phyloP scores from a whole-genome alignment of 2,888 invertebrate genomes.

The Pristionchus arcanus region DNA sequence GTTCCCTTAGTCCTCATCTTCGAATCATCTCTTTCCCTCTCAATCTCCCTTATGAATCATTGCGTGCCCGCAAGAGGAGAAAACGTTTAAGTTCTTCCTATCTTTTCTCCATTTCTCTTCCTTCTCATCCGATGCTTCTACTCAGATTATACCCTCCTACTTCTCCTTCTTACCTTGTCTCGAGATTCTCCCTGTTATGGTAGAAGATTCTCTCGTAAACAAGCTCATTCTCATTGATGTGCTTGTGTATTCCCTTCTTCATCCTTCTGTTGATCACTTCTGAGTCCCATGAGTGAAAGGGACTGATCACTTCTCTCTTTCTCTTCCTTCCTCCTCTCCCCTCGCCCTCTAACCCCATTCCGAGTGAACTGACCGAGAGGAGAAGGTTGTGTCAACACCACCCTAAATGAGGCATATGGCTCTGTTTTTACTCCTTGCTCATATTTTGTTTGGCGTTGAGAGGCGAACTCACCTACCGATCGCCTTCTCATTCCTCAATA shows the following conservation, averaged over 20 bases:
- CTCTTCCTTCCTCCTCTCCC: background rate
- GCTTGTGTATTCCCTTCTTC: constrained; percentile 20
- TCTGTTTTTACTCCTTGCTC: background rate
- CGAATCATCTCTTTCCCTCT: background rate
- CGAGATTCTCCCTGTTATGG: background rate
- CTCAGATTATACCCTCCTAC: background rate
- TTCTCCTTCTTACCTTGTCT: background rate
- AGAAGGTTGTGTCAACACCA: background rate
- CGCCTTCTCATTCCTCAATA: background rate
- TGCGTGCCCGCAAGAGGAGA: background rate
- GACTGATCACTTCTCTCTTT: background rate
- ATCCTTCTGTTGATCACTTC: constrained; percentile 23
- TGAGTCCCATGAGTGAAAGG: background rate
- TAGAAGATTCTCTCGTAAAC: background rate
- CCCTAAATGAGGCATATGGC: constrained; percentile 9
- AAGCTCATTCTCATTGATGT: background rate
- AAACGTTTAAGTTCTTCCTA: constrained; percentile 11
- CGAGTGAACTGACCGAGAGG: background rate
- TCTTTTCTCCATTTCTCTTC: background rate
- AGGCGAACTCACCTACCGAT: background rate
- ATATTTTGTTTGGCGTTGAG: background rate
- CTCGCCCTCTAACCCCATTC: background rate
- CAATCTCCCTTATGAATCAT: background rate
- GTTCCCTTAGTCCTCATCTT: background rate
- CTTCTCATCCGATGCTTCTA: background rate